phyloP scores from a whole-genome alignment of 2,113 vertebrate species.

The Tetraodon nigroviridis region DNA sequence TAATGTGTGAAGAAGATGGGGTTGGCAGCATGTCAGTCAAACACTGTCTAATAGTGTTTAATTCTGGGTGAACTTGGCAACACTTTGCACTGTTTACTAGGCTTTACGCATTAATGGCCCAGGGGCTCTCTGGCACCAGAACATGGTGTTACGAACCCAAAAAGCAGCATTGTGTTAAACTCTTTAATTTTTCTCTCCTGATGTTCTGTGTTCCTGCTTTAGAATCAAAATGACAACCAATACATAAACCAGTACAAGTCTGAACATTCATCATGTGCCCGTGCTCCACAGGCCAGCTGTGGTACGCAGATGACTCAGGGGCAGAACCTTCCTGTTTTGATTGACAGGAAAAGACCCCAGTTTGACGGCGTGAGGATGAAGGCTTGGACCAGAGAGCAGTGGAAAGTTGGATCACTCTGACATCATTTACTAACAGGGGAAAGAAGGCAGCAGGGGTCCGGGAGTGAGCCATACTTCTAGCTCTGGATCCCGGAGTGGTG shows the following conservation, averaged over 20 bases:
- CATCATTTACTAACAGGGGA: slow-evolving; percentile 72
- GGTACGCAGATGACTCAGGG: no score
- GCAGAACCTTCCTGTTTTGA: slow-evolving; percentile 23
- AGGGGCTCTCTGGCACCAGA: slow-evolving; percentile 59
- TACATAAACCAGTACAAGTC: slow-evolving; percentile 48
- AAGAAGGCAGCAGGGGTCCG: slow-evolving; percentile 63
- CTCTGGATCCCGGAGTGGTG: slow-evolving; percentile 63
- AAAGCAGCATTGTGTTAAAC: slow-evolving; percentile 64
- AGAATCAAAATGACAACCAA: slow-evolving; percentile 65
- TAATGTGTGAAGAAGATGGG: slow-evolving; percentile 68
- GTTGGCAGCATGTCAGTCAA: slow-evolving; percentile 69
- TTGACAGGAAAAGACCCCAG: slow-evolving; percentile 66
- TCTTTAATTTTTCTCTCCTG: slow-evolving; percentile 65
- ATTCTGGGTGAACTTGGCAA: slow-evolving; percentile 68
- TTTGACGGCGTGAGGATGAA: slow-evolving; percentile 50
- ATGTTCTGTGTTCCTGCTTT: slow-evolving; percentile 62
- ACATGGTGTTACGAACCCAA: slow-evolving; percentile 48
- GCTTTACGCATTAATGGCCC: slow-evolving; percentile 67
- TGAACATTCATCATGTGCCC: slow-evolving; percentile 43
- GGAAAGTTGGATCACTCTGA: slow-evolving; percentile 59
- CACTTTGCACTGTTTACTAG: slow-evolving; percentile 50
- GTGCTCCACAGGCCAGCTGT: not conserved
- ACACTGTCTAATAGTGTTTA: slow-evolving; percentile 68
- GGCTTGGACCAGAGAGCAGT: slow-evolving; percentile 42
- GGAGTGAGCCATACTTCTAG: slow-evolving; percentile 62